A percentile compares a stretch with the other conserved stretches of the same genome.
These are phyloP conservation scores for Noctua comes DNA, from an alignment of 2,888 invertebrate species.

Conservation along the genomic window DNA sequence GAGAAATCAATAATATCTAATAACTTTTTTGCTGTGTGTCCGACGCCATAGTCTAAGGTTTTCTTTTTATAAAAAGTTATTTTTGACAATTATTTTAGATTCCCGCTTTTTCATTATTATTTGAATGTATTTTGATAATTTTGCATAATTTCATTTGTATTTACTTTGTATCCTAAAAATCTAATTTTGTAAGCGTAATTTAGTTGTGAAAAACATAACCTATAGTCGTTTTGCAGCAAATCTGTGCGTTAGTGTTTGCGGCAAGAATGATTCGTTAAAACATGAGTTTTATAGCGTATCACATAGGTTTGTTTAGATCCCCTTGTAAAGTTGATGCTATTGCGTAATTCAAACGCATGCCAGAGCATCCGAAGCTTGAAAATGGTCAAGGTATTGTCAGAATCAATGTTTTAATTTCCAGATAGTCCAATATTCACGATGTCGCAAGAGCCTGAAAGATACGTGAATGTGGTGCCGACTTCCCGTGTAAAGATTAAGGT, in stretches of 20 bases:
- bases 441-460: constrained; percentile 61
- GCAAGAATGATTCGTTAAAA: background rate
- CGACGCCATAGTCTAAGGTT: constrained; percentile 76
- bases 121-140: constrained; percentile 59
- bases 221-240: constrained; percentile 9
- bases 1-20: constrained; percentile 61
- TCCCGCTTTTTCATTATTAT: constrained; percentile 77
- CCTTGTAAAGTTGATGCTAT: background rate
- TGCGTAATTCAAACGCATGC: constrained; percentile 20
- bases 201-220: constrained; percentile 31
- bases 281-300: background rate
- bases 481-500: constrained; percentile 74
- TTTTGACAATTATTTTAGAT: constrained; percentile 78
- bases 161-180: background rate
- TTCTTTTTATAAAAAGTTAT: constrained; percentile 80
- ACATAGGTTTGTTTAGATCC: background rate
- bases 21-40: constrained; percentile 68
- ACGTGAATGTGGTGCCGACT: constrained; percentile 74
- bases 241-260: background rate
- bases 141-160: background rate
- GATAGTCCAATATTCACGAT: constrained; percentile 20
- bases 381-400: background rate
- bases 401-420: constrained; percentile 26
- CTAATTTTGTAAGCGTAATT: background rate
- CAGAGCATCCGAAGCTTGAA: background rate